A percentile compares a stretch with the other conserved stretches of the same genome.
phyloP scores from a whole-genome alignment of 2,888 invertebrate species.

The Stegophylla sp. region DNA sequence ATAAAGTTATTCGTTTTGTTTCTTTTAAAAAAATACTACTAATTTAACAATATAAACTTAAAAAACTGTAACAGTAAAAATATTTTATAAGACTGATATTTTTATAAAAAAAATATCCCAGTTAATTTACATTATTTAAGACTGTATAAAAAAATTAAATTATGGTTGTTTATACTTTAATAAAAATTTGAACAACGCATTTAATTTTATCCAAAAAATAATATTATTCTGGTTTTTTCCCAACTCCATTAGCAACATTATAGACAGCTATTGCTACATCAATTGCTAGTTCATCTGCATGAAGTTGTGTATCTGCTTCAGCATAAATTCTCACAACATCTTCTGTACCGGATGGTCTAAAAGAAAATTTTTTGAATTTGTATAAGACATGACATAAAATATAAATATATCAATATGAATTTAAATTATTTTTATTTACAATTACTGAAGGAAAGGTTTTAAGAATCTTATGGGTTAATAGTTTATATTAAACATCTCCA shows the following conservation, averaged over 20 bases:
- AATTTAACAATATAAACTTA: too few relatives aligned
- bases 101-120: background rate
- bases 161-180: background rate
- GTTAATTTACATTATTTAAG: background rate
- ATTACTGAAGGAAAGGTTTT: too few relatives aligned
- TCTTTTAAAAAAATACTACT: too few relatives aligned
- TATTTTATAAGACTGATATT: too few relatives aligned
- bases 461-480: too few relatives aligned
- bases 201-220: background rate
- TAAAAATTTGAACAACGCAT: constrained; percentile 15
- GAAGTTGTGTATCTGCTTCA: constrained; percentile 80
- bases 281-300: constrained; percentile 75
- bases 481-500: too few relatives aligned
- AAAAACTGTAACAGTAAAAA: too few relatives aligned
- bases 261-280: constrained; percentile 80
- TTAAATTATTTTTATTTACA: too few relatives aligned
- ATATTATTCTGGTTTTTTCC: constrained; percentile 65
- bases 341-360: constrained; percentile 94
- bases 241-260: constrained; percentile 81
- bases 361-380: constrained; percentile 55
- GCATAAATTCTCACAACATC: constrained; percentile 95
- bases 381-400: background rate
- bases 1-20: too few relatives aligned
- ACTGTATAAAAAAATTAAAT: background rate
- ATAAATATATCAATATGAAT: too few relatives aligned